Percentiles rank a stretch among this genome's conserved stretches.
phyloP scores from a whole-genome alignment of 2,113 vertebrate species.

The Caranx melampygus region DNA sequence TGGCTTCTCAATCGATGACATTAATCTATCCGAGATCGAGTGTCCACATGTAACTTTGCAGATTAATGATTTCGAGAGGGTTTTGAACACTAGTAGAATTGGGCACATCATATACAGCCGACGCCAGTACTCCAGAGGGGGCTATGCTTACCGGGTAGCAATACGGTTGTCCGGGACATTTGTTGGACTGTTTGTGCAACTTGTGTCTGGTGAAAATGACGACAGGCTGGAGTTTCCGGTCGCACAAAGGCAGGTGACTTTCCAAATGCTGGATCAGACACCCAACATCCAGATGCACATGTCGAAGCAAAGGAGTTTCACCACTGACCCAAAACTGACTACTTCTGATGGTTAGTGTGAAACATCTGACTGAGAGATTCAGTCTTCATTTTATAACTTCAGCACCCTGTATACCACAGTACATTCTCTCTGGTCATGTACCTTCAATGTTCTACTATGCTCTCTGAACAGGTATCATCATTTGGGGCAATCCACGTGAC shows the following conservation, averaged over 20 bases:
- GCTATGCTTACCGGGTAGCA: slow-evolving; percentile 85
- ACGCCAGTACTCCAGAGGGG: slow-evolving; percentile 85
- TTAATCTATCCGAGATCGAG: slow-evolving; percentile 87
- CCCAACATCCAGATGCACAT: slow-evolving; percentile 82
- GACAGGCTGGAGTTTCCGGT: slow-evolving; percentile 87
- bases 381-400: slow-evolving; percentile 59
- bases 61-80: slow-evolving; percentile 81
- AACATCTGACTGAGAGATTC: background rate
- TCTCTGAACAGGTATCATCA: slow-evolving; percentile 9
- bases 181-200: slow-evolving; percentile 76
- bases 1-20: slow-evolving; percentile 89
- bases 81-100: slow-evolving; percentile 48
- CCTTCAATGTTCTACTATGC: background rate
- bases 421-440: background rate
- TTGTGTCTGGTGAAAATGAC: slow-evolving; percentile 87
- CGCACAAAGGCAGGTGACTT: slow-evolving; percentile 84
- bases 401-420: background rate
- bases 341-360: background rate
- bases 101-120: slow-evolving; percentile 73
- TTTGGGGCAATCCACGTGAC: slow-evolving; percentile 40
- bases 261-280: slow-evolving; percentile 68
- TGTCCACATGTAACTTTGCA: slow-evolving; percentile 87
- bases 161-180: background rate
- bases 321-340: background rate
- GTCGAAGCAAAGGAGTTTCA: slow-evolving; percentile 84